phyloP scores from a whole-genome alignment of 2,888 invertebrate species.

The Xiphydria camelus region DNA sequence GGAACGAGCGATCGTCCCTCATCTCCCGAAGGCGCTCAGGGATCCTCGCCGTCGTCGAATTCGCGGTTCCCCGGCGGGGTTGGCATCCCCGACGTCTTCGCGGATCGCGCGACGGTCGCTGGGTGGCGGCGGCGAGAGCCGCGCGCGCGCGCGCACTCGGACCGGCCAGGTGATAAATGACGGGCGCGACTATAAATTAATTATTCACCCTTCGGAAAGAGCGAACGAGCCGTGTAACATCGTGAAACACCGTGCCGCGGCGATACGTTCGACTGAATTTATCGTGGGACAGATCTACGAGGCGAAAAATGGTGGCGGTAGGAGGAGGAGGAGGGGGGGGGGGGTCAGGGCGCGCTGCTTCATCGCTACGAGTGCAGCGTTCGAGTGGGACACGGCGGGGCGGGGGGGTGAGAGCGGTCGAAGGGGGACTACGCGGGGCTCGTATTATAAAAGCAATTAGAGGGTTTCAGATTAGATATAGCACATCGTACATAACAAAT shows the following conservation, averaged over 20 bases:
- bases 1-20: conserved; percentile 12
- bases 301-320: conserved; percentile 3
- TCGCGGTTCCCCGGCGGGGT: conserved; percentile 1
- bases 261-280: conserved; percentile 30
- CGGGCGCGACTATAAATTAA: conserved; percentile 19
- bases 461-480: conserved; percentile 53
- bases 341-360: not conserved
- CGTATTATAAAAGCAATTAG: conserved; percentile 57
- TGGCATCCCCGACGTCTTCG: not conserved
- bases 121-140: conserved; percentile 17
- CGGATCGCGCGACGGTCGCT: conserved; percentile 6
- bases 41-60: not conserved
- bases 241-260: conserved; percentile 16
- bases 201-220: conserved; percentile 21
- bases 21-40: not conserved
- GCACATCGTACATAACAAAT: conserved; percentile 57
- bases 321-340: not conserved
- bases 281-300: conserved; percentile 24
- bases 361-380: not conserved
- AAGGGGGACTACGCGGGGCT: too few species aligned
- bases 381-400: too few species aligned
- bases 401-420: too few species aligned
- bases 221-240: not conserved
- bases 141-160: conserved; percentile 2
- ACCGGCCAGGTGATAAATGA: conserved; percentile 15